Conservation (phyloP, 2,888 invertebrate species). For the Epirrhoe tristata region DNA sequence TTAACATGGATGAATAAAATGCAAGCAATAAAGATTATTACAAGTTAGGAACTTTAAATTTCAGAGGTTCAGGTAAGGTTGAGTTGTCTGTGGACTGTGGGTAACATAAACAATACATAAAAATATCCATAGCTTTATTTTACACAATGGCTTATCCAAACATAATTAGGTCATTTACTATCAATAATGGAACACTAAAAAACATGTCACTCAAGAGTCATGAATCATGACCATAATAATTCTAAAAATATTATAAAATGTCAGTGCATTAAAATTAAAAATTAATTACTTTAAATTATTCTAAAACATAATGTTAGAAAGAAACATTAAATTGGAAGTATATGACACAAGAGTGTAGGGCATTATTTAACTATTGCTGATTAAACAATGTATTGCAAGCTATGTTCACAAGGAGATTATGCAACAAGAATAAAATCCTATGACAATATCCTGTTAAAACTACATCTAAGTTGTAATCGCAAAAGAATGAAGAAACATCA, state of each 20-base stretch:
- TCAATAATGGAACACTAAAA: conserved; percentile 6
- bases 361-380: too few relatives aligned
- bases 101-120: conserved; percentile 5
- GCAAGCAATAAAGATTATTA: too few relatives aligned
- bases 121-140: conserved; percentile 24
- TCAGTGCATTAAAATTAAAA: conserved; percentile 8
- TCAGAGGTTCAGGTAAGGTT: conserved; percentile 2
- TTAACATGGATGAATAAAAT: too few relatives aligned
- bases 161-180: conserved; percentile 15
- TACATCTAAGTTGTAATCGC: too few relatives aligned
- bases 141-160: conserved; percentile 19
- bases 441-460: too few relatives aligned
- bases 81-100: too few relatives aligned
- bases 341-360: too few relatives aligned
- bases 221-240: conserved; percentile 1
- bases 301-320: neutral
- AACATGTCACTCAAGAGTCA: too few relatives aligned
- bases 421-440: neutral
- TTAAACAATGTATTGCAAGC: too few relatives aligned
- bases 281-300: neutral
- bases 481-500: too few relatives aligned
- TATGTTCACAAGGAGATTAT: neutral
- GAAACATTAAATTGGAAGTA: neutral
- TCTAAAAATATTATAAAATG: conserved; percentile 17
- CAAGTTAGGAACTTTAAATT: too few relatives aligned